These are phyloP conservation scores for Trialeurodes vaporariorum DNA, from an alignment of 1,140 invertebrate genomes.

Conservation along the genomic window DNA sequence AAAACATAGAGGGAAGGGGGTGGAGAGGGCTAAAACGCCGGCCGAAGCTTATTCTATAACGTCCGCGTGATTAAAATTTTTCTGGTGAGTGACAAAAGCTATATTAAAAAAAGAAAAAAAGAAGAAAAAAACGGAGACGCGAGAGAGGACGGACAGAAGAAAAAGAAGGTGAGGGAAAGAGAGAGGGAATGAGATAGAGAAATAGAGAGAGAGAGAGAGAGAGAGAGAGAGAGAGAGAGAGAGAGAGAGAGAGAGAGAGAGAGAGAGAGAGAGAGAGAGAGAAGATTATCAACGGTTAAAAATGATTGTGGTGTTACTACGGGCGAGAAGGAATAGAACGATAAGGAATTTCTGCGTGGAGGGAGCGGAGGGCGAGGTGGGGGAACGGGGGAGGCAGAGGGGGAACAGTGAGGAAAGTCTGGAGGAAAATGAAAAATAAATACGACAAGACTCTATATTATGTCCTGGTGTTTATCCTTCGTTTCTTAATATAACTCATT, in stretches of 20 bases:
- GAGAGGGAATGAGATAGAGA: neutral
- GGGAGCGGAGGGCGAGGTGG: too few species aligned
- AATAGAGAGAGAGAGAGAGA: neutral
- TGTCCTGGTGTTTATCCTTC: neutral
- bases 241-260: neutral
- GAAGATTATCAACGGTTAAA: neutral
- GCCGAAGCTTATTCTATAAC: too few species aligned
- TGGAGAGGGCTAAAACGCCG: too few species aligned
- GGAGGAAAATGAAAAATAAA: slow-evolving; percentile 1
- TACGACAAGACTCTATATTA: neutral
- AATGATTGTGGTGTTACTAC: neutral
- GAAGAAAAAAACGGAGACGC: neutral
- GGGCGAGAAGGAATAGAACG: neutral
- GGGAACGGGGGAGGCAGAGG: neutral
- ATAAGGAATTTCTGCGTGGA: neutral
- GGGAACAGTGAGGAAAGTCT: neutral
- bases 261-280: neutral
- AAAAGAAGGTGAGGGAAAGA: neutral
- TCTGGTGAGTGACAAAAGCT: neutral
- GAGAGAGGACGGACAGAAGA: too few species aligned
- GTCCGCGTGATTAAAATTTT: neutral
- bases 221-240: neutral
- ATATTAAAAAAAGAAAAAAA: neutral
- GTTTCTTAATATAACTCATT: slow-evolving; percentile 1
- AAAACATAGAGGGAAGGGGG: too few species aligned